Percentiles rank a stretch among this genome's conserved stretches.
Conservation (phyloP, 2,113 vertebrate species). For the Numida meleagris region DNA sequence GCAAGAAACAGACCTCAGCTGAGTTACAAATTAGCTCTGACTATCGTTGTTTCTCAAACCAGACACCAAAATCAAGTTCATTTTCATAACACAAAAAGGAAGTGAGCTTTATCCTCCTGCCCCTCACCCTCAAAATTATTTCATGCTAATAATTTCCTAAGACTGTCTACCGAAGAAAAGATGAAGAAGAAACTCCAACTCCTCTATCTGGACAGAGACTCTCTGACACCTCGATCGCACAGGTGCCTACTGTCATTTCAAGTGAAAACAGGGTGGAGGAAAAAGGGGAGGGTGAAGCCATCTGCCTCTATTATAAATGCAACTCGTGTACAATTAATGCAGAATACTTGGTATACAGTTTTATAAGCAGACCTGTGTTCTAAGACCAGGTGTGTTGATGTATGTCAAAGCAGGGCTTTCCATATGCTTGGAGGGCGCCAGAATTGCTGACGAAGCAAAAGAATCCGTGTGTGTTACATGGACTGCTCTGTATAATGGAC, state of each 20-base stretch:
- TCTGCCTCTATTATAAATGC: not conserved
- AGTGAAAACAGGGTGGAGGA: constrained; percentile 13
- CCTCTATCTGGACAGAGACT: constrained; percentile 44
- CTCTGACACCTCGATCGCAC: not conserved
- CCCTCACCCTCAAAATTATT: not conserved
- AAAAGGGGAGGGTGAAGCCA: not conserved
- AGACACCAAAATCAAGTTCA: constrained; percentile 47
- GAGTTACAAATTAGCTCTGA: constrained; percentile 39
- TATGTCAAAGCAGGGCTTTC: not conserved
- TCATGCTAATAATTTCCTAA: constrained; percentile 15
- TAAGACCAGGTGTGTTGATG: not conserved
- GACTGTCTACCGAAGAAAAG: constrained; percentile 47
- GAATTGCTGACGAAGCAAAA: not conserved
- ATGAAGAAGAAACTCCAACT: constrained; percentile 13
- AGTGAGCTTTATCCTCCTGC: constrained; percentile 41
- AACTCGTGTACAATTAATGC: not conserved
- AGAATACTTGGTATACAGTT: not conserved
- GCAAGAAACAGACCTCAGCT: constrained; percentile 52
- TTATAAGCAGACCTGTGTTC: constrained; percentile 37
- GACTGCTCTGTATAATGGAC: constrained; percentile 19
- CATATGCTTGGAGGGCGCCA: not conserved
- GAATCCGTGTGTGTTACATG: not conserved
- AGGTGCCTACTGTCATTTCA: constrained; percentile 35
- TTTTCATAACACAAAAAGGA: constrained; percentile 29
- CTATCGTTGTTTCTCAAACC: constrained; percentile 38